Evolutionary conservation across 2,888 invertebrate genomes (phyloP).

Genomic region (Amblyjoppa proteus): DNA sequence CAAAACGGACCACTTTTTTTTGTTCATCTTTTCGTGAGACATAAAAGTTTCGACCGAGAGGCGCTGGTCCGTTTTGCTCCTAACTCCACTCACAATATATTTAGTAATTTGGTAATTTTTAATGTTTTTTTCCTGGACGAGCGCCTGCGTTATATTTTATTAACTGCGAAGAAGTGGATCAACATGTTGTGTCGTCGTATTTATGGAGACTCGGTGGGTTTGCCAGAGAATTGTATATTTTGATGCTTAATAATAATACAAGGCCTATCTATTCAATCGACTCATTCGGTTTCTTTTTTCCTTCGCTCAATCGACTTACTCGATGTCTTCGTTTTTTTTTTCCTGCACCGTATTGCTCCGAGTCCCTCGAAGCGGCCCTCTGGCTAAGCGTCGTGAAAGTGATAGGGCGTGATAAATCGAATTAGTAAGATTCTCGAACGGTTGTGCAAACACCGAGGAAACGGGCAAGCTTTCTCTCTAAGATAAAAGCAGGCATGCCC

Average conservation of each 20-base stretch:
- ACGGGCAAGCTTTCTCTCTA: constrained; percentile 63
- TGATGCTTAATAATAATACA: constrained; percentile 37
- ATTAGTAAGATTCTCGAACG: constrained; percentile 82
- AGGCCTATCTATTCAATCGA: constrained; percentile 14
- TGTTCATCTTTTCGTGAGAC: no score
- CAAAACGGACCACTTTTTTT: no score
- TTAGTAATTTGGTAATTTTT: background rate
- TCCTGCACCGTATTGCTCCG: constrained; percentile 1
- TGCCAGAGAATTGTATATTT: constrained; percentile 33
- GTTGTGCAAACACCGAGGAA: constrained; percentile 77
- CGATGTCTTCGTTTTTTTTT: constrained; percentile 7
- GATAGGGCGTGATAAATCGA: constrained; percentile 79
- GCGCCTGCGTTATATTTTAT: background rate
- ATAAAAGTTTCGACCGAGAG: no score
- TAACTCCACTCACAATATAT: no score
- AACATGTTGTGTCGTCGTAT: background rate
- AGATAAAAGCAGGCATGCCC: constrained; percentile 43
- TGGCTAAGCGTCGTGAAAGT: constrained; percentile 61
- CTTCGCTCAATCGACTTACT: background rate
- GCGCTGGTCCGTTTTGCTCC: no score
- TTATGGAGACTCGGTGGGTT: constrained; percentile 1
- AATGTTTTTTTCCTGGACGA: no score
- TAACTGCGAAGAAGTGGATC: background rate
- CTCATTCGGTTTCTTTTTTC: constrained; percentile 10
- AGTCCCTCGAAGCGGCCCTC: constrained; percentile 8